Evolutionary conservation across 2,888 invertebrate genomes (phyloP).

Genomic region (Ornithoptera alexandrae): DNA sequence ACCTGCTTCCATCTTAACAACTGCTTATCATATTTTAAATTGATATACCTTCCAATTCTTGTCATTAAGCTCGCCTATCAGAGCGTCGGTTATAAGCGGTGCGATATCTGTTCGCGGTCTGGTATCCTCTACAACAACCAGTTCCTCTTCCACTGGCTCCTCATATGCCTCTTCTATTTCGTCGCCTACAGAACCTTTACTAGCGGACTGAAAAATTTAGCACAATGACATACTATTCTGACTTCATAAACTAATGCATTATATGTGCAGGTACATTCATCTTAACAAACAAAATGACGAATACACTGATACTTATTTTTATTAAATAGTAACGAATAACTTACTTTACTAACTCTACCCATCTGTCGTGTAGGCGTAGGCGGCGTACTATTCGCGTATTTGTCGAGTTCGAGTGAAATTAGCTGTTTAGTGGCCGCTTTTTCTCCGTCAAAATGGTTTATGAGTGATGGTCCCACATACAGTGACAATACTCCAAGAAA

Average conservation of each 20-base stretch:
- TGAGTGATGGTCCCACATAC: conserved; percentile 87
- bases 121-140: conserved; percentile 82
- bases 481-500: conserved; percentile 89
- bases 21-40: background rate
- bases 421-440: conserved; percentile 91
- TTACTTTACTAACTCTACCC: conserved; percentile 67
- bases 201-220: conserved; percentile 64
- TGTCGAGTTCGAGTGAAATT: conserved; percentile 92
- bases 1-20: no score
- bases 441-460: conserved; percentile 91
- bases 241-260: no score
- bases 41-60: conserved; percentile 93
- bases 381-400: conserved; percentile 86
- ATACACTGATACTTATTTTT: no score
- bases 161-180: conserved; percentile 66
- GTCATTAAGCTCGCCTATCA: conserved; percentile 90
- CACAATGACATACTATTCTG: background rate
- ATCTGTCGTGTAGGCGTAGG: conserved; percentile 86
- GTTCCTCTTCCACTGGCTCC: conserved; percentile 73
- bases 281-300: no score
- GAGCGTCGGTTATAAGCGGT: conserved; percentile 87
- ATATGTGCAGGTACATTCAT: background rate
- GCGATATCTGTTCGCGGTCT: conserved; percentile 90
- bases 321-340: background rate
- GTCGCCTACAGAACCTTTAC: conserved; percentile 75